A percentile compares a stretch with the other conserved stretches of the same genome.
phyloP scores from a whole-genome alignment of 1,140 invertebrate genomes.

The Papilio xuthus region DNA sequence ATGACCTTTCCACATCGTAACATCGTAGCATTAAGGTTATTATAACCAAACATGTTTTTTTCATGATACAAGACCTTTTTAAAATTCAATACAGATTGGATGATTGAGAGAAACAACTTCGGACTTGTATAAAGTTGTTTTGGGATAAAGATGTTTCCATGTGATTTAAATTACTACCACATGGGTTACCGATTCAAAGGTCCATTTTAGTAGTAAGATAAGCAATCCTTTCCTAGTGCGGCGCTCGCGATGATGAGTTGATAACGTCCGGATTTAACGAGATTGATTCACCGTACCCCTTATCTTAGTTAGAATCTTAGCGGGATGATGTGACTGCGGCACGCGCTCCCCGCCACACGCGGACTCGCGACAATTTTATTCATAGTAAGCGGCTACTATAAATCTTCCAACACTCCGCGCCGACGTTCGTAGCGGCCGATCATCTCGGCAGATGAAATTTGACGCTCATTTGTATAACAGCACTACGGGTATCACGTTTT shows the following conservation, averaged over 20 bases:
- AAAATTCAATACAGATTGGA: not conserved
- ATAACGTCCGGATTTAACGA: slow-evolving; percentile 64
- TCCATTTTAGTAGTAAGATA: slow-evolving; percentile 39
- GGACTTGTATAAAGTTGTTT: not conserved
- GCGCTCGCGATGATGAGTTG: slow-evolving; percentile 60
- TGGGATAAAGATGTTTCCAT: not conserved
- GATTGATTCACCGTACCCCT: slow-evolving; percentile 69
- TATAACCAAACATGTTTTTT: not conserved
- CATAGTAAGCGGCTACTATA: slow-evolving; percentile 63
- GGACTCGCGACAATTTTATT: slow-evolving; percentile 56
- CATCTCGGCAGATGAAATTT: slow-evolving; percentile 62
- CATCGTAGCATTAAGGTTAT: not conserved
- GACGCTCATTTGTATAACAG: slow-evolving; percentile 65
- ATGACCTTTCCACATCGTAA: not conserved
- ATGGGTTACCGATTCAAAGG: slow-evolving; percentile 7
- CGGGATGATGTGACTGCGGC: slow-evolving; percentile 52
- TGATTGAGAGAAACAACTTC: not conserved
- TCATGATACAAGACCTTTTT: not conserved
- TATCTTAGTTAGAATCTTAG: slow-evolving; percentile 64
- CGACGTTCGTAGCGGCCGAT: slow-evolving; percentile 52
- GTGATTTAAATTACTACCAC: slow-evolving; percentile 16
- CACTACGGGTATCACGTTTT: slow-evolving; percentile 56
- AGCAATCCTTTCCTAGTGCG: slow-evolving; percentile 47
- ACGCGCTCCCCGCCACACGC: slow-evolving; percentile 55
- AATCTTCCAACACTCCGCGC: slow-evolving; percentile 60